These are phyloP conservation scores for Lumbricus terrestris DNA, from an alignment of 2,888 invertebrate species.

Conservation along the genomic window DNA sequence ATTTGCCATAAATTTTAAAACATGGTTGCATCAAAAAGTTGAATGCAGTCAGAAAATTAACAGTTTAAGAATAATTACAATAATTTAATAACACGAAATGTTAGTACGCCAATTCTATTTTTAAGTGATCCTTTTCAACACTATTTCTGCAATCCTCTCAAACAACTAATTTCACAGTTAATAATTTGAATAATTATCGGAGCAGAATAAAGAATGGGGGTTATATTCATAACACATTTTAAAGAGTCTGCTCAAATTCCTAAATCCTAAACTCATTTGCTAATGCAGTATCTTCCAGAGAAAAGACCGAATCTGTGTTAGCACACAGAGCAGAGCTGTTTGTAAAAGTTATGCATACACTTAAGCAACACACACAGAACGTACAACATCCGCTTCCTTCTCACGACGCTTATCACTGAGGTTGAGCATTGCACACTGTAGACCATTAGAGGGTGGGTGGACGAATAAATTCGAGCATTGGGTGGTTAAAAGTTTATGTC, in stretches of 20 bases:
- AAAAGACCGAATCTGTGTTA: neutral
- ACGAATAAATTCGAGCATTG: neutral
- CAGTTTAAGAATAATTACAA: no score
- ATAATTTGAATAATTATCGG: no score
- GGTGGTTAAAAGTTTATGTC: neutral
- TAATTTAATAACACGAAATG: neutral
- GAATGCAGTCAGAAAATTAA: neutral
- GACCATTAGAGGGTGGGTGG: neutral
- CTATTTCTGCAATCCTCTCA: neutral
- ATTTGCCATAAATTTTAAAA: neutral
- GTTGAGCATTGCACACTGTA: neutral
- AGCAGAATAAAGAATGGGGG: neutral
- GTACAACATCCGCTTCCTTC: neutral
- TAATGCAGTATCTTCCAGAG: neutral
- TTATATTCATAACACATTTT: neutral
- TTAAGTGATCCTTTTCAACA: no score
- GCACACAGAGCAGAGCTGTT: neutral
- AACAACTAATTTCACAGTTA: neutral
- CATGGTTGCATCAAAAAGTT: no score
- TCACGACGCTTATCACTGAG: neutral
- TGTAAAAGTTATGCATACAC: neutral
- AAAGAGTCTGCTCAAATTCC: neutral
- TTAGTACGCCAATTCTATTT: neutral
- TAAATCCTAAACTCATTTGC: neutral
- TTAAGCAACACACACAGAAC: neutral